Percentiles rank a stretch among this genome's conserved stretches.
Conservation (phyloP, 1,140 invertebrate species). For the Bradynema listronoti region DNA sequence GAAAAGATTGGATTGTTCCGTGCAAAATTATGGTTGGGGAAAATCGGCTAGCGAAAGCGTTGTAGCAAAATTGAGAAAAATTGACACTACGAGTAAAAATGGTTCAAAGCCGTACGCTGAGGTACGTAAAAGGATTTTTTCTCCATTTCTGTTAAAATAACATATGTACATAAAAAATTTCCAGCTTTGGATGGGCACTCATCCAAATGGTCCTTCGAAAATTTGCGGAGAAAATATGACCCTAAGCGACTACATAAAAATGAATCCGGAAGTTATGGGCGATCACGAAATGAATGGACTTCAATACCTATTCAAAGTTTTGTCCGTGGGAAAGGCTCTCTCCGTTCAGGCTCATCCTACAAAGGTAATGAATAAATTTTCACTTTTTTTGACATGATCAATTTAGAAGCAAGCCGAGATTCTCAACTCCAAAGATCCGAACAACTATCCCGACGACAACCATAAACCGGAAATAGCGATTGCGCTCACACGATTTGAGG, state of each 20-base stretch:
- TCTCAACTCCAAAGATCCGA: slow-evolving; percentile 70
- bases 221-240: slow-evolving; percentile 59
- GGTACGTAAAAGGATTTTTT: no score
- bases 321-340: slow-evolving; percentile 81
- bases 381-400: slow-evolving; percentile 15
- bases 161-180: slow-evolving; percentile 6
- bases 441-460: slow-evolving; percentile 91
- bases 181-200: slow-evolving; percentile 60
- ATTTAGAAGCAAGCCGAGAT: slow-evolving; percentile 72
- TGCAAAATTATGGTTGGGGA: slow-evolving; percentile 88
- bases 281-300: slow-evolving; percentile 62
- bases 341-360: slow-evolving; percentile 83
- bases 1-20: slow-evolving; percentile 68
- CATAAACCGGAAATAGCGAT: slow-evolving; percentile 96
- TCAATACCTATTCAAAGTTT: slow-evolving; percentile 88
- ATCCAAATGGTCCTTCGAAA: slow-evolving; percentile 75
- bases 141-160: not conserved
- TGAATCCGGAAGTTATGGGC: slow-evolving; percentile 68
- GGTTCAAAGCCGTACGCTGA: slow-evolving; percentile 42
- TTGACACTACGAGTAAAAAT: no score
- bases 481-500: slow-evolving; percentile 85
- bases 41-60: slow-evolving; percentile 71
- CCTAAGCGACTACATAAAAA: slow-evolving; percentile 65
- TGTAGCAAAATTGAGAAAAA: slow-evolving; percentile 71
- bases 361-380: slow-evolving; percentile 77